A percentile compares a stretch with the other conserved stretches of the same genome.
phyloP scores from a whole-genome alignment of 2,113 vertebrate species.

The Origma solitaria region DNA sequence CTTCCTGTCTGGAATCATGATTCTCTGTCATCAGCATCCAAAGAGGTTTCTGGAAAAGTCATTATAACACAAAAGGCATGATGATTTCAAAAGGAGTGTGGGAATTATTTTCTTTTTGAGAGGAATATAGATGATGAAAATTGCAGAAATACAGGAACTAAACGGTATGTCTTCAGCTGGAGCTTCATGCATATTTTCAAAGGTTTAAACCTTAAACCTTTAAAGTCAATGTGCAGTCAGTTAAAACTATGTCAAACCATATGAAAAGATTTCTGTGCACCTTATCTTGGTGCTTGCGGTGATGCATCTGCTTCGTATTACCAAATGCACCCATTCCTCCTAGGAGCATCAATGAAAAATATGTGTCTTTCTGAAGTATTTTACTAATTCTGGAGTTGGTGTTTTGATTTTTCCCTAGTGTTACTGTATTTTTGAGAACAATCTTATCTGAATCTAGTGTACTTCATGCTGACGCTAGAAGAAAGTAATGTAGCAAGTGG shows the following conservation, averaged over 20 bases:
- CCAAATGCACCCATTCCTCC: not conserved
- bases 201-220: not conserved
- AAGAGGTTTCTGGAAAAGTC: slow-evolving; percentile 8
- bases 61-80: not conserved
- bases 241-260: not conserved
- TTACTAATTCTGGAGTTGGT: not conserved
- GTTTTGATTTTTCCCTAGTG: not conserved
- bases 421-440: not conserved
- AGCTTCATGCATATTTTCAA: not conserved
- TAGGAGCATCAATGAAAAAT: not conserved
- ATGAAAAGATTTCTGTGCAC: not conserved
- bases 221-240: not conserved
- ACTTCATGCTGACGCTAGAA: not conserved
- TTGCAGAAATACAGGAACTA: not conserved
- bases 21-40: slow-evolving; percentile 1
- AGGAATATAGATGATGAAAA: not conserved
- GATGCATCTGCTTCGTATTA: not conserved
- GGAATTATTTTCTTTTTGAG: not conserved
- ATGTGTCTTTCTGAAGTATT: not conserved
- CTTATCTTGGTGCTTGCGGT: not conserved
- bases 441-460: not conserved
- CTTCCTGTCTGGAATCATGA: not conserved
- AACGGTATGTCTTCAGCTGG: not conserved
- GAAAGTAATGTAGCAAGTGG: not conserved
- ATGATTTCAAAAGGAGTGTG: not conserved